Percentiles rank a stretch among this genome's conserved stretches.
Conservation (phyloP, 2,888 invertebrate genomes). For the Euplexia lucipara region DNA sequence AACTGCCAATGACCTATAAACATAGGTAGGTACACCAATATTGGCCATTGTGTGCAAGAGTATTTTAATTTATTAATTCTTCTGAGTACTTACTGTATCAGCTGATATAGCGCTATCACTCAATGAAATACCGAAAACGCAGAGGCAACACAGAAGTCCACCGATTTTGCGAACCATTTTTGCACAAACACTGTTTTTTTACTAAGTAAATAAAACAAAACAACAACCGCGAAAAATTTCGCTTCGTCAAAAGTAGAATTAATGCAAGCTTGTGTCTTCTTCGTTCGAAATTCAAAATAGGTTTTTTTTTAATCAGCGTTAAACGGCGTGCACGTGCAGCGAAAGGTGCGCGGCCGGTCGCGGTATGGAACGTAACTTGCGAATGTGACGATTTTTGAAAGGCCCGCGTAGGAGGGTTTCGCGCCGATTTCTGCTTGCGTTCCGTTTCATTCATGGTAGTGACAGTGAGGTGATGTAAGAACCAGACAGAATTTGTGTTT, state of each 20-base stretch:
- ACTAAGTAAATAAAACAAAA: conserved; percentile 29
- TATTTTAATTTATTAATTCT: neutral
- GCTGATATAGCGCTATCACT: conserved; percentile 87
- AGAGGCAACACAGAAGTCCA: conserved; percentile 85
- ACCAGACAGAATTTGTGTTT: neutral
- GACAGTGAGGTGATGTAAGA: conserved; percentile 17
- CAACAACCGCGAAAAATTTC: conserved; percentile 9
- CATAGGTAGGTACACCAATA: neutral
- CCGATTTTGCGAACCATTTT: conserved; percentile 87
- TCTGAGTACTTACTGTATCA: conserved; percentile 80
- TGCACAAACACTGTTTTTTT: conserved; percentile 57
- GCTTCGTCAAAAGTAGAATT: neutral
- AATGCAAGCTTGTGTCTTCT: conserved; percentile 32
- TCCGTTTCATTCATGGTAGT: conserved; percentile 75
- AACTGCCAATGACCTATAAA: neutral
- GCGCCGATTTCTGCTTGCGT: conserved; percentile 84
- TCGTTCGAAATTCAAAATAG: conserved; percentile 55
- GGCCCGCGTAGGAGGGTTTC: conserved; percentile 91
- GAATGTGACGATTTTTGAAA: conserved; percentile 88
- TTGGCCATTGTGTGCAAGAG: neutral
- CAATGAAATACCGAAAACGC: conserved; percentile 84
- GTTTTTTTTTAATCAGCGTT: conserved; percentile 52
- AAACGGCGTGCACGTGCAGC: conserved; percentile 78
- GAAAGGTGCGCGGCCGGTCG: conserved; percentile 84
- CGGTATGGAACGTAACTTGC: conserved; percentile 80